These are phyloP conservation scores for Cochlearius cochlearius DNA, from an alignment of 2,113 vertebrate genomes.

Conservation along the genomic window DNA sequence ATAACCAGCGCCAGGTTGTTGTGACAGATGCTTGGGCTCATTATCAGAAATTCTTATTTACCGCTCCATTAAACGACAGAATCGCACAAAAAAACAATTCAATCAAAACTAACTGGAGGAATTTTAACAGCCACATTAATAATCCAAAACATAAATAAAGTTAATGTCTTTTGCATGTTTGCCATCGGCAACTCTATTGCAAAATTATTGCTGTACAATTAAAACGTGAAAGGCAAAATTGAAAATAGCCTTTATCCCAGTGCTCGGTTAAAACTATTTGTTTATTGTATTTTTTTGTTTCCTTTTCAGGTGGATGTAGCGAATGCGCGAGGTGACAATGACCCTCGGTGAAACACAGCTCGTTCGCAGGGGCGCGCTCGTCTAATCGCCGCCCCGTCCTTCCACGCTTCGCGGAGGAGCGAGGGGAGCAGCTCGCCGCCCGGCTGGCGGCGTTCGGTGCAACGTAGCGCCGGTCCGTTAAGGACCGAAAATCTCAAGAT, in stretches of 20 bases:
- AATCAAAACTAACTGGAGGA: conserved; percentile 82
- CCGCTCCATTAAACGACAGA: conserved; percentile 88
- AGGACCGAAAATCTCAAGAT: not conserved
- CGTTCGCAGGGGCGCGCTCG: not conserved
- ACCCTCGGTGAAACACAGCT: not conserved
- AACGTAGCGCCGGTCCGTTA: accelerated
- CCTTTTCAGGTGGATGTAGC: not conserved
- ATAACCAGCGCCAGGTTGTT: conserved; percentile 84
- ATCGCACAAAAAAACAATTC: conserved; percentile 79
- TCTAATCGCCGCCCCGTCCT: not conserved
- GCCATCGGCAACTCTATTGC: conserved; percentile 63
- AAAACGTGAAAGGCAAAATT: conserved; percentile 60
- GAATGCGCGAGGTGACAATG: not conserved
- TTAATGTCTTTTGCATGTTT: conserved; percentile 74
- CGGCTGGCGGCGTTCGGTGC: not conserved
- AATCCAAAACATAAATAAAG: conserved; percentile 82
- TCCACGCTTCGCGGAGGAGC: accelerated
- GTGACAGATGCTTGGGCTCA: conserved; percentile 85
- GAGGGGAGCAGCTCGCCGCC: not conserved
- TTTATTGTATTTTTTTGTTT: not conserved
- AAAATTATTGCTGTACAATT: conserved; percentile 70
- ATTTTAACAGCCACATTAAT: conserved; percentile 81
- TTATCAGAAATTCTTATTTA: conserved; percentile 91
- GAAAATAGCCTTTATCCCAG: conserved; percentile 16
- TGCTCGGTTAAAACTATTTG: not conserved